These are phyloP conservation scores for Rhabdomys pumilio DNA, from an alignment of 2,797 vertebrate genomes.

Conservation along the genomic window DNA sequence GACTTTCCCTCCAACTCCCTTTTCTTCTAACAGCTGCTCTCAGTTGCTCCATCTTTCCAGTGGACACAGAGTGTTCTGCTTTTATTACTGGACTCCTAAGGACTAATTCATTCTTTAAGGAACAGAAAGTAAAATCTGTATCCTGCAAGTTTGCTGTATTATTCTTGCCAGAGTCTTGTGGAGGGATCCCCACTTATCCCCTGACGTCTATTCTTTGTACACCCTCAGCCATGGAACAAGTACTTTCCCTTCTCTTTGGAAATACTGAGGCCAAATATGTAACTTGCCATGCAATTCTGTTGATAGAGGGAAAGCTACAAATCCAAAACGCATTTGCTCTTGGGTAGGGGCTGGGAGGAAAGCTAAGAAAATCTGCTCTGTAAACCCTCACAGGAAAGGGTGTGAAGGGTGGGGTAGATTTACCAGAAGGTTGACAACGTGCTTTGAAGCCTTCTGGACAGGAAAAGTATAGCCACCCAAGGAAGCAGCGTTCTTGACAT, in stretches of 20 bases:
- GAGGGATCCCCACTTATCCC: background rate
- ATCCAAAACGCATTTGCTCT: conserved; percentile 26
- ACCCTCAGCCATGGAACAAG: background rate
- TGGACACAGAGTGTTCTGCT: background rate
- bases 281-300: background rate
- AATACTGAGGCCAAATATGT: background rate
- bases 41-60: background rate
- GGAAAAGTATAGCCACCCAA: conserved; percentile 51
- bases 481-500: background rate
- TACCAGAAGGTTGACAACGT: conserved; percentile 31
- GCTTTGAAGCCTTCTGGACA: conserved; percentile 59
- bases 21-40: background rate
- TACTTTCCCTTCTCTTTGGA: background rate
- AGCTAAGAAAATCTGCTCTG: conserved; percentile 51
- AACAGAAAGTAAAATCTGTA: background rate
- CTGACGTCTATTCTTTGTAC: background rate
- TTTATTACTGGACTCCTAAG: background rate
- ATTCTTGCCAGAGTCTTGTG: background rate
- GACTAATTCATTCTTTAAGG: background rate
- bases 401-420: conserved; percentile 3
- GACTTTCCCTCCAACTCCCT: background rate
- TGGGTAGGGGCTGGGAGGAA: conserved; percentile 35
- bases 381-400: conserved; percentile 60
- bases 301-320: conserved; percentile 17
- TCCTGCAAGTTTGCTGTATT: background rate